A percentile compares a stretch with the other conserved stretches of the same genome.
Evolutionary conservation across 2,113 vertebrate genomes (phyloP).

Genomic region (Oostethus manadensis): DNA sequence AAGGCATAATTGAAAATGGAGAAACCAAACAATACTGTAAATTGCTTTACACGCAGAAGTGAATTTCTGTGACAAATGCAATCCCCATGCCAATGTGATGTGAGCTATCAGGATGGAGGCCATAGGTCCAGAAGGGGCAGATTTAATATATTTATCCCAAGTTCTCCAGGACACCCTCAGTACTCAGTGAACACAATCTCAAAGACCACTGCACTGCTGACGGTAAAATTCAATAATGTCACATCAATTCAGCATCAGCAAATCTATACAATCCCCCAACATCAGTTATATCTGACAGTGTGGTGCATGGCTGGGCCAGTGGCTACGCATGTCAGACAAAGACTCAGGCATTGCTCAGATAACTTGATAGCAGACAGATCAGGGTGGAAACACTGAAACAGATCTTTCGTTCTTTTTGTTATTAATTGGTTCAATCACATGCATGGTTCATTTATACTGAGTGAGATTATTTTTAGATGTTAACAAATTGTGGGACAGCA

Average conservation of each 20-base stretch:
- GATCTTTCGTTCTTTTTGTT: neutral
- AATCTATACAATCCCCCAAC: conserved; percentile 48
- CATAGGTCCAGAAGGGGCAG: neutral
- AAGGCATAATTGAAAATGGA: conserved; percentile 7
- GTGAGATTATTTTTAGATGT: no score
- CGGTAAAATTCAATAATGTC: conserved; percentile 47
- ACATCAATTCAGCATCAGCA: conserved; percentile 50
- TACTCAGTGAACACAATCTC: conserved; percentile 20
- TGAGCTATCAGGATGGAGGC: conserved; percentile 7
- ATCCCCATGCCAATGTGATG: neutral
- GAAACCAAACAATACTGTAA: neutral
- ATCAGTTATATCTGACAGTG: conserved; percentile 40
- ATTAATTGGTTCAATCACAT: no score
- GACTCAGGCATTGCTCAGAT: neutral
- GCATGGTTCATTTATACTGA: no score
- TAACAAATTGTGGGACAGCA: no score
- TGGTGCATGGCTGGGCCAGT: neutral
- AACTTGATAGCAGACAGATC: neutral
- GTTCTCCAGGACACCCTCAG: conserved; percentile 7
- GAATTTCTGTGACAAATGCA: neutral
- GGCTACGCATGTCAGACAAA: conserved; percentile 19
- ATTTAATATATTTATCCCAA: conserved; percentile 11
- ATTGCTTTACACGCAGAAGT: conserved; percentile 8
- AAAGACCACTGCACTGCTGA: conserved; percentile 22
- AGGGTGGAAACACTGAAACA: neutral